Conservation (phyloP, 2,888 invertebrate species). For the Yponomeuta cagnagella region DNA sequence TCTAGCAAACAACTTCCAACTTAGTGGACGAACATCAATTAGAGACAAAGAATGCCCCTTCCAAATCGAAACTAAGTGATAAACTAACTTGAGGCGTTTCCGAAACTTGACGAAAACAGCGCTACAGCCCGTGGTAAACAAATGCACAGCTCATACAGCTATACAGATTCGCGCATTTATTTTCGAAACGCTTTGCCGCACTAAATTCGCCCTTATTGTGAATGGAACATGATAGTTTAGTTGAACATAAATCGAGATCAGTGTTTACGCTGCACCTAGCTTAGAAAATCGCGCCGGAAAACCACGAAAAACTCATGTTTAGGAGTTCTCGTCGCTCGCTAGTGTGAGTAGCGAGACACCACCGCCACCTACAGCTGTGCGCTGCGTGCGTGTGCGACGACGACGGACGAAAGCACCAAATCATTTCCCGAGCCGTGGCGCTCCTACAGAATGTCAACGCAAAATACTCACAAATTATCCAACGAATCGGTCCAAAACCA, state of each 20-base stretch:
- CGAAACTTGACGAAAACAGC: conserved; percentile 11
- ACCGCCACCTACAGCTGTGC: conserved; percentile 76
- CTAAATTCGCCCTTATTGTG: conserved; percentile 14
- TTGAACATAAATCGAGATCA: conserved; percentile 33
- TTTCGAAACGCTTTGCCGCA: conserved; percentile 25
- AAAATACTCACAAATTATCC: conserved; percentile 72
- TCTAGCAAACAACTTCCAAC: conserved; percentile 5
- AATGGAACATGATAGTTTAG: conserved; percentile 25
- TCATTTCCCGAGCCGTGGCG: conserved; percentile 77
- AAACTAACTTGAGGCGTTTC: conserved; percentile 22
- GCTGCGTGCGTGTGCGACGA: conserved; percentile 71
- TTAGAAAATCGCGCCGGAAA: conserved; percentile 69
- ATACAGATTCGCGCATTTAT: conserved; percentile 52
- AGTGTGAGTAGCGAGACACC: conserved; percentile 39
- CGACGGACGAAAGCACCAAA: conserved; percentile 76
- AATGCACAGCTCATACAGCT: conserved; percentile 38
- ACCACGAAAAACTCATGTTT: conserved; percentile 73
- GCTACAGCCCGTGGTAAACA: conserved; percentile 53
- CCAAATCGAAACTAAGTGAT: background rate
- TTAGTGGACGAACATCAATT: conserved; percentile 21
- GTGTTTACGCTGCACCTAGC: conserved; percentile 45
- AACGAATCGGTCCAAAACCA: conserved; percentile 67
- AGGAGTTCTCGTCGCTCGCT: conserved; percentile 52
- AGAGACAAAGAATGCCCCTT: background rate
- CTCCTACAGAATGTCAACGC: conserved; percentile 72